Evolutionary conservation across 2,113 vertebrate species (phyloP).

Genomic region (Turnix velox): DNA sequence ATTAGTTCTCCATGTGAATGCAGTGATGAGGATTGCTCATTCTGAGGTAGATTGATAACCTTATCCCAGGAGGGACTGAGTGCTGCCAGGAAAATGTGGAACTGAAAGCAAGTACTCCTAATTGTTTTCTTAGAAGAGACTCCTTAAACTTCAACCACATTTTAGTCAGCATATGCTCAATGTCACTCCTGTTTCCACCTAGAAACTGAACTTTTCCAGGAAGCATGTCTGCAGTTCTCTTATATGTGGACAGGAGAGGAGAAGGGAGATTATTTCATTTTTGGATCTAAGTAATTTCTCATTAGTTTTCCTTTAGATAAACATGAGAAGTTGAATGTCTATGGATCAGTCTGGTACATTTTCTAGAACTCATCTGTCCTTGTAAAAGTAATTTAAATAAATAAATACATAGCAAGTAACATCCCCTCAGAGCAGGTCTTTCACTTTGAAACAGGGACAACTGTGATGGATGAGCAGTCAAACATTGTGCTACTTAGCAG

Average conservation of each 20-base stretch:
- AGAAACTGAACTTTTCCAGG: neutral
- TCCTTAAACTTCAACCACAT: neutral
- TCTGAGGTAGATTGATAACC: neutral
- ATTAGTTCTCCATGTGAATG: neutral
- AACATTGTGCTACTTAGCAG: neutral
- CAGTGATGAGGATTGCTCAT: neutral
- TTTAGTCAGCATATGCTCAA: neutral
- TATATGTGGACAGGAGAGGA: neutral
- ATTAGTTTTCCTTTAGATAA: neutral
- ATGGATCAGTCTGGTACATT: neutral
- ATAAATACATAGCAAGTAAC: neutral
- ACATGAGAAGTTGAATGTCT: neutral
- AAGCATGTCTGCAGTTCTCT: neutral
- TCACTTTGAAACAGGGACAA: neutral
- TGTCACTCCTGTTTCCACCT: neutral
- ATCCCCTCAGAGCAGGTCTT: neutral
- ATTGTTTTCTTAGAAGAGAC: neutral
- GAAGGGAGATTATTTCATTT: neutral
- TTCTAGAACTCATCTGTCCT: neutral
- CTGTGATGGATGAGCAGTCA: neutral
- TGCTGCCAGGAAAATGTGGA: neutral
- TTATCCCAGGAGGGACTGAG: neutral
- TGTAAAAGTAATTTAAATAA: slow-evolving; percentile 12
- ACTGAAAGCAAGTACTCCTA: neutral
- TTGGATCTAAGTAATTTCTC: neutral